A percentile compares a stretch with the other conserved stretches of the same genome.
phyloP scores from a whole-genome alignment of 1,140 invertebrate species.

The Drosophila nikananu region DNA sequence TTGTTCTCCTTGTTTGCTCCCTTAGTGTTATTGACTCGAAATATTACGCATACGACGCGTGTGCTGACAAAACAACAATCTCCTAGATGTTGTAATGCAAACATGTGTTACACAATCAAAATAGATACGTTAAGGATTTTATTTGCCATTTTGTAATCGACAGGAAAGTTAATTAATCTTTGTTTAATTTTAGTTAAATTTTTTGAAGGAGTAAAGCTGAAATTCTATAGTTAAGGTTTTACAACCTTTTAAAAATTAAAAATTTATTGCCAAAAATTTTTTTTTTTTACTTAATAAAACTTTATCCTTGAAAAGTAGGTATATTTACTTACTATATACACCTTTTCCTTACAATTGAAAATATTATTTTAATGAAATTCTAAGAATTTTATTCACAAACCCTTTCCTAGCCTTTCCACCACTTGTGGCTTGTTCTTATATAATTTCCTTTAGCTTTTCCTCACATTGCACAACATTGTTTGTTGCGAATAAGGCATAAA shows the following conservation, averaged over 20 bases:
- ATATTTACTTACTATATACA: not conserved
- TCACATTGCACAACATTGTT: constrained; percentile 39
- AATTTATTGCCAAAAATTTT: not conserved
- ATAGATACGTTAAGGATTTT: not conserved
- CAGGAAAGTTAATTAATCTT: not conserved
- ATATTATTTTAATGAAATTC: not conserved
- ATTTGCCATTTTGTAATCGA: not conserved
- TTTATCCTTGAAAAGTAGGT: not conserved
- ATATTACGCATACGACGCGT: constrained; percentile 63
- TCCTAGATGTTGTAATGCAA: constrained; percentile 14
- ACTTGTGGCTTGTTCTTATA: too few relatives aligned
- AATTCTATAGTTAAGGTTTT: not conserved
- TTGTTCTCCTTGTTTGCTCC: constrained; percentile 24
- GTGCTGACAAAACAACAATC: constrained; percentile 46
- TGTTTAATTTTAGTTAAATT: not conserved
- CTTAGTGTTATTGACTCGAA: constrained; percentile 47
- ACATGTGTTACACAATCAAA: constrained; percentile 17
- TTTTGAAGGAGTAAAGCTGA: not conserved
- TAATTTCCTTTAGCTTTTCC: too few relatives aligned
- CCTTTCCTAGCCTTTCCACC: not conserved
- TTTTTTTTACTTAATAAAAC: not conserved
- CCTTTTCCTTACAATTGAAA: not conserved
- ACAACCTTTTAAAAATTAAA: not conserved
- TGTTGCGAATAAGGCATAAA: constrained; percentile 41
- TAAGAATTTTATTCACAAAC: too few relatives aligned